Evolutionary conservation across 2,113 vertebrate species (phyloP), one percentile per base, ranked within the genome.

Genomic region (Gymnogyps californianus): DNA sequence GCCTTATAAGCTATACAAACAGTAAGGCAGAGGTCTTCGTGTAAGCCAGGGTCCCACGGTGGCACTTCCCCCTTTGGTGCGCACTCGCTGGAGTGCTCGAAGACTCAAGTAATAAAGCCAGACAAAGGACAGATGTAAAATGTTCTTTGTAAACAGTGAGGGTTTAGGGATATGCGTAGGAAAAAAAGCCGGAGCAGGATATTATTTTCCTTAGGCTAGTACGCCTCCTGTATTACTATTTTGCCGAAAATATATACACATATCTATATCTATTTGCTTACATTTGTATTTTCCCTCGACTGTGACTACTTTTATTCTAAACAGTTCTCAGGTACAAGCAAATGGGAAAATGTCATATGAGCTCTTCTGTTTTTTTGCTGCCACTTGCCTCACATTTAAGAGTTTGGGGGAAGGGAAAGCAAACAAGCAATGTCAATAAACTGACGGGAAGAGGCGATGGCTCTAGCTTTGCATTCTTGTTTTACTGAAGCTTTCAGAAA

Each of bases 401-500:
- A 87, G 49, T 83, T 74, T 46, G 22, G 78, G 34, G 72, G 61
- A 94, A 92, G 74, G 55, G 77, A 91, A 96, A 95, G 91, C 8
- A 47, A 95, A 89, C 47, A 91, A 94, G 58, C 19, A 13, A 64
- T 82, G 76, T 55, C 91, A 90, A 57, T 96, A 97, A 97, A 97
- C 96, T 61, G 17, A 51, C 66, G 89, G 69, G 72, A 71, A 38
- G 81, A 84, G 58, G 67, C 7, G 49, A 87, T 66, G 91, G 83
- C 61, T 95, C 67, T 87, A 87, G 74, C 71, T 96, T 95, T 96
- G 90, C 79, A 91, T 96, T 93, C 81, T 93, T 91, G 54, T 96
- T 98, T 97, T 97, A 93, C 84, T 94, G 94, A 74, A 93, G 96
- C 95, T 97, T 97, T 96, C 93, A 96, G 90, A 92, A 96, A 93